Conservation (phyloP, 2,113 vertebrate species). For the Myanophis thanlyinensis region DNA sequence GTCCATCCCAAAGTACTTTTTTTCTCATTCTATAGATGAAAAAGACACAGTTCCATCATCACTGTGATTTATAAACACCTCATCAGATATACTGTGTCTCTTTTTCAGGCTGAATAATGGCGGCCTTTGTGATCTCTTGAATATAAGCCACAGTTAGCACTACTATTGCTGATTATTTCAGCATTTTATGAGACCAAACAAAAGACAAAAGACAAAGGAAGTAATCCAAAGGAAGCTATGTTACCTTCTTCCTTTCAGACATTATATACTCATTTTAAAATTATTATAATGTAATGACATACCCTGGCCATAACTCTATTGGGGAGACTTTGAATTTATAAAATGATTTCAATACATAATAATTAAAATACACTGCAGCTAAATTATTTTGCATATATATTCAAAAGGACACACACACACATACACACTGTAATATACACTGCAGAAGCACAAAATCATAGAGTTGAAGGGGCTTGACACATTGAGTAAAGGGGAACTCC, state of each 20-base stretch:
- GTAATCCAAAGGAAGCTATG: not conserved
- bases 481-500: not conserved
- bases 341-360: not conserved
- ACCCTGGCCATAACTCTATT: not conserved
- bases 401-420: not conserved
- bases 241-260: not conserved
- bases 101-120: slow-evolving; percentile 8
- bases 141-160: not conserved
- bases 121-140: not conserved
- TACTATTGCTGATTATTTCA: slow-evolving; percentile 1
- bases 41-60: not conserved
- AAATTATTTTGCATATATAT: not conserved
- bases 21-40: slow-evolving; percentile 1
- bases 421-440: not conserved
- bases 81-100: not conserved
- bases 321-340: not conserved
- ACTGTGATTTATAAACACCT: slow-evolving; percentile 8
- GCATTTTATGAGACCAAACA: not conserved
- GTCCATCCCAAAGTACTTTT: not conserved
- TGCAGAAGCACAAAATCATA: not conserved
- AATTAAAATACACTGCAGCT: not conserved
- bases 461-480: not conserved
- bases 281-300: not conserved
- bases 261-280: not conserved
- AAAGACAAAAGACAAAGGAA: not conserved